Evolutionary conservation across 2,113 vertebrate genomes (phyloP), one percentile per base, ranked within the genome.

Genomic region (Mastomys coucha): DNA sequence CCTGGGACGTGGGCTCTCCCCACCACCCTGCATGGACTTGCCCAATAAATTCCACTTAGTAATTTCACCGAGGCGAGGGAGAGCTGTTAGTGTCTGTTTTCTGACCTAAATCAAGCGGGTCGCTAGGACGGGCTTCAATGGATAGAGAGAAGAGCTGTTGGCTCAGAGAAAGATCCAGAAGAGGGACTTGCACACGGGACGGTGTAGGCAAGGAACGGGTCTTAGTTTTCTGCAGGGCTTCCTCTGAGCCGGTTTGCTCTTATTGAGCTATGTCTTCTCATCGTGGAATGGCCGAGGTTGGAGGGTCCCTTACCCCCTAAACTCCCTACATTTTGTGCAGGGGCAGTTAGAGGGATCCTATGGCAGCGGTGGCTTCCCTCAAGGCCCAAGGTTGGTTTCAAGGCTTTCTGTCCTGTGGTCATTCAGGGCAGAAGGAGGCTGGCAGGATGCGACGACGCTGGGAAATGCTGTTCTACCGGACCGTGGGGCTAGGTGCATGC

Each of bases 11-110:
- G 33, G 69, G 82, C 49, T 96, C 97, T 97, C 96, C 97, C 97
- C 82, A 84, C 42, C 36, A 51, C 51, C 91, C 96, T 87, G 96
- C 97, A 95, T 97, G 97, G 97, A 97, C 91, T 94, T 97, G 95
- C 87, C 97, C 95, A 96, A 97, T 97, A 97, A 97, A 98, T 97
- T 96, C 77, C 96, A 97, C 97, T 96, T 97, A 97, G 92, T 97
- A 98, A 97, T 98, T 98, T 96, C 88, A 42, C 76, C 49, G 85
- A 96, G 91, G 94, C 56, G 63, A 96, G 88, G 90, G 80, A 92
- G 94, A 93, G 81, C 91, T 78, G 94, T 76, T 90, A 76, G 88
- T 95, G 73, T 97, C 81, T 96, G 91, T 96, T 96, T 98, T 97
- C 91, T 96, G 95, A 97, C 96, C 94, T 94, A 93, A 96, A 95